Base-by-base conservation (phyloP, 2,113 vertebrate genomes). In the Forbesichthys agassizii region DNA sequence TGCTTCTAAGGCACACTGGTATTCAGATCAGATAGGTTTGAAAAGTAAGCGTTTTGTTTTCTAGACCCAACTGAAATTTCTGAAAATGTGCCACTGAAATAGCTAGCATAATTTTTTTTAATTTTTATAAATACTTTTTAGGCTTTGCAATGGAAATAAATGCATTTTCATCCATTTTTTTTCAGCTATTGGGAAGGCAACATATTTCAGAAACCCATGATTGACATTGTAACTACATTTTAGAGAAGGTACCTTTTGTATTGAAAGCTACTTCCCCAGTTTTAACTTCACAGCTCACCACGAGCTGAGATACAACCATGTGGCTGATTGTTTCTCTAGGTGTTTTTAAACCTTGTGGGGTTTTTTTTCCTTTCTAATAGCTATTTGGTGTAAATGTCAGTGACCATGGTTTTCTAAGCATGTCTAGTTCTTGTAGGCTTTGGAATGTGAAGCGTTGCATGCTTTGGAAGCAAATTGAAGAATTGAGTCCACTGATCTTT, bases 331-430 rank as follows among this genome's bases (percentile, higher is more conserved):
- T 94, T 93, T 93, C 93, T 69, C 92, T 95, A 94, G 92, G 89
- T 92, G 92, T 93, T 94, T 64, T 69, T 92, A 91, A 92, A 92
- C 92, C 90, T 94, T 93, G 89, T 88, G 88, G 93, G 91, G 91
- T 93, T 94, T 94, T 65, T 13, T 61, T 61, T 61, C 6, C 33
- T 61, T n/a, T 14, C n/a, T 93, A 91, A 90, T 94, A 91, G 90
- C 92, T 88, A 93, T 95, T 90, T 93, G 71, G 93, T 93, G 93
- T 94, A 93, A 56, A 80, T 92, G 91, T 94, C 90, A 92, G 94
- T 94, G 93, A 92, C 92, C 88, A 89, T 94, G 93, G 92, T 94
- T 95, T 94, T 95, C 91, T 94, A 91, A 95, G 94, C 94, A 95
- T 96, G 94, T 92, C 81, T 90, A 91, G 93, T 95, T 90, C 92